phyloP scores from a whole-genome alignment of 2,888 invertebrate species.

The Drosophila antonietae region DNA sequence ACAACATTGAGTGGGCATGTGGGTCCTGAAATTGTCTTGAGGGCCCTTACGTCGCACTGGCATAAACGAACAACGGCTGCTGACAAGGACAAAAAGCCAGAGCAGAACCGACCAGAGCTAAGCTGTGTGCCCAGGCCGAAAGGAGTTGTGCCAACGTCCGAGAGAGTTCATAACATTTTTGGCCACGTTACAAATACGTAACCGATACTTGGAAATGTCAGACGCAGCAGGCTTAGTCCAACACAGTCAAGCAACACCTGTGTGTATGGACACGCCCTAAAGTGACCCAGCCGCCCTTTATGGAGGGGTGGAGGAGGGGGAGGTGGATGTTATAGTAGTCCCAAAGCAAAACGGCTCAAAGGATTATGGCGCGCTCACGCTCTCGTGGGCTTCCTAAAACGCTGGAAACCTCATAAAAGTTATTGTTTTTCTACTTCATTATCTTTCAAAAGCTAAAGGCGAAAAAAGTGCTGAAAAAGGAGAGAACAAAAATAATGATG shows the following conservation, averaged over 20 bases:
- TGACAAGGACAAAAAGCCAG: constrained; percentile 13
- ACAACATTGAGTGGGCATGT: constrained; percentile 7
- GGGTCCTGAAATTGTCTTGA: constrained; percentile 36
- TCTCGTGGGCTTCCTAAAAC: constrained; percentile 48
- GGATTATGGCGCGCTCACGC: constrained; percentile 55
- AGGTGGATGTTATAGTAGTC: background rate
- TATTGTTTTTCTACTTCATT: constrained; percentile 82
- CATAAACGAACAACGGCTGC: constrained; percentile 24
- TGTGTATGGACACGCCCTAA: constrained; percentile 50
- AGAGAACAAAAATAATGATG: background rate
- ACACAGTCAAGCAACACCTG: constrained; percentile 26
- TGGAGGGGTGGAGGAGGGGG: background rate
- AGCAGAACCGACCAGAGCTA: background rate
- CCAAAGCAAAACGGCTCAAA: constrained; percentile 66
- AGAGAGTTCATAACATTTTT: constrained; percentile 46
- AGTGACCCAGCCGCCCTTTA: constrained; percentile 44
- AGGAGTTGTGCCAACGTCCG: constrained; percentile 8
- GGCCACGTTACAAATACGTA: constrained; percentile 66
- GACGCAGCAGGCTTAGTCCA: constrained; percentile 45
- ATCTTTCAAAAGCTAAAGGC: constrained; percentile 67
- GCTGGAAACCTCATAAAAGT: constrained; percentile 79
- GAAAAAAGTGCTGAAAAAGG: constrained; percentile 5
- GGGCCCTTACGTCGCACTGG: constrained; percentile 27
- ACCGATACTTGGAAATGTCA: constrained; percentile 77
- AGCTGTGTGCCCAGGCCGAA: constrained; percentile 2